Evolutionary conservation across 2,888 invertebrate species (phyloP).

Genomic region (Plutella xylostella): DNA sequence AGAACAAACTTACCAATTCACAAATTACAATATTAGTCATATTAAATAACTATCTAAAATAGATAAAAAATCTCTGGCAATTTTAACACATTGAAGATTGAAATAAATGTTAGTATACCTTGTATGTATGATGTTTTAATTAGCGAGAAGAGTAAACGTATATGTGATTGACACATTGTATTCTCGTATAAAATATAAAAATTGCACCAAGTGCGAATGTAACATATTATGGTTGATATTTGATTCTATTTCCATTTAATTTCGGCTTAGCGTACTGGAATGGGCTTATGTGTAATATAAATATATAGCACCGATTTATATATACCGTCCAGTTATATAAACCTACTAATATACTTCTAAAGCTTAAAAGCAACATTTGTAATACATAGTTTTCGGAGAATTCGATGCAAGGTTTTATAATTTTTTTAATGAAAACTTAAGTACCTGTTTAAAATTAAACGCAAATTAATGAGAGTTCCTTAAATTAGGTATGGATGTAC

Average conservation of each 20-base stretch:
- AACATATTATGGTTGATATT: slow-evolving; percentile 35
- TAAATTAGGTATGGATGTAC: too few relatives aligned
- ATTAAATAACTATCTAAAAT: too few relatives aligned
- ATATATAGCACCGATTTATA: slow-evolving; percentile 43
- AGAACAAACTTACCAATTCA: too few relatives aligned
- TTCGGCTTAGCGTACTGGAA: slow-evolving; percentile 34
- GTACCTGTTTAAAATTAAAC: not conserved
- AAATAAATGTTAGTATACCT: not conserved
- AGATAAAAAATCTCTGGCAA: too few relatives aligned
- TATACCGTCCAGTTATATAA: slow-evolving; percentile 63
- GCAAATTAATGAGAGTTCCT: too few relatives aligned
- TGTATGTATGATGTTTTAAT: not conserved
- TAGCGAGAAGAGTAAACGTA: slow-evolving; percentile 29
- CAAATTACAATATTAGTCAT: too few relatives aligned
- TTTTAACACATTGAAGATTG: too few relatives aligned
- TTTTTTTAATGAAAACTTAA: not conserved
- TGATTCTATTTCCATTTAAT: slow-evolving; percentile 19
- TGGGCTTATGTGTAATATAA: slow-evolving; percentile 31
- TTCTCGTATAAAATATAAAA: slow-evolving; percentile 25
- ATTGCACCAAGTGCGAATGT: slow-evolving; percentile 60
- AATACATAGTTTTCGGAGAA: too few relatives aligned
- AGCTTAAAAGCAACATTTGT: too few relatives aligned
- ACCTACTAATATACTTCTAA: not conserved
- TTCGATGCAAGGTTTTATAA: too few relatives aligned
- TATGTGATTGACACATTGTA: slow-evolving; percentile 52